Conservation (phyloP, 2,113 vertebrate genomes). For the Galbula dea region DNA sequence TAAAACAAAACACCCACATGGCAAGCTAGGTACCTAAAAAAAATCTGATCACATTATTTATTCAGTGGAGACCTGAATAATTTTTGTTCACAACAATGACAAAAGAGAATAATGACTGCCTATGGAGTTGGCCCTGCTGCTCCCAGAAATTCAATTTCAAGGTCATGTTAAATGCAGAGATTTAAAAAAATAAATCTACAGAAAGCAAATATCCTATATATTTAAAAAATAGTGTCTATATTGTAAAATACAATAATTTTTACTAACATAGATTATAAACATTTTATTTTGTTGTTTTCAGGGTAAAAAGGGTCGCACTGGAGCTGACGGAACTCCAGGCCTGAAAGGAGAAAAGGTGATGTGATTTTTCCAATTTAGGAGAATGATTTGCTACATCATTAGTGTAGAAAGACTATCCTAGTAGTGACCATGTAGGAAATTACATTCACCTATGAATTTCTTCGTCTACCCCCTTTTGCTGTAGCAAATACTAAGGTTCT, state of each 20-base stretch:
- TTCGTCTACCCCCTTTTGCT: not conserved
- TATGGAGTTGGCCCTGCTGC: not conserved
- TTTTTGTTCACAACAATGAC: not conserved
- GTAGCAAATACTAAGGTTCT: not conserved
- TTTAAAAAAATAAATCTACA: slow-evolving; percentile 42
- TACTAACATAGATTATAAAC: not conserved
- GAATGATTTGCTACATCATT: not conserved
- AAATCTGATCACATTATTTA: not conserved
- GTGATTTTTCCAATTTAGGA: not conserved
- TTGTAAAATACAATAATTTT: not conserved
- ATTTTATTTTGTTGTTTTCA: slow-evolving; percentile 41
- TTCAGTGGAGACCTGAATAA: not conserved
- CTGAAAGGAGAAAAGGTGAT: slow-evolving; percentile 84
- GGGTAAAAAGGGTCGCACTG: slow-evolving; percentile 88
- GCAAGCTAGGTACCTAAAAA: not conserved
- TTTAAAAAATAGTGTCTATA: not conserved
- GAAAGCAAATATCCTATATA: not conserved
- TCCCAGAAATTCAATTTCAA: slow-evolving; percentile 49
- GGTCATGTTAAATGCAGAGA: slow-evolving; percentile 55
- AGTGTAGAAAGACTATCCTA: not conserved
- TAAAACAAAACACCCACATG: not conserved
- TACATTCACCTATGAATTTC: not conserved
- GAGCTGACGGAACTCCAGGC: slow-evolving; percentile 82
- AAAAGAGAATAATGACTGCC: not conserved
- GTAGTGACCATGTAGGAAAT: not conserved